A percentile compares a stretch with the other conserved stretches of the same genome.
Conservation (phyloP, 2,797 vertebrate genomes). For the Loris lydekkerianus region DNA sequence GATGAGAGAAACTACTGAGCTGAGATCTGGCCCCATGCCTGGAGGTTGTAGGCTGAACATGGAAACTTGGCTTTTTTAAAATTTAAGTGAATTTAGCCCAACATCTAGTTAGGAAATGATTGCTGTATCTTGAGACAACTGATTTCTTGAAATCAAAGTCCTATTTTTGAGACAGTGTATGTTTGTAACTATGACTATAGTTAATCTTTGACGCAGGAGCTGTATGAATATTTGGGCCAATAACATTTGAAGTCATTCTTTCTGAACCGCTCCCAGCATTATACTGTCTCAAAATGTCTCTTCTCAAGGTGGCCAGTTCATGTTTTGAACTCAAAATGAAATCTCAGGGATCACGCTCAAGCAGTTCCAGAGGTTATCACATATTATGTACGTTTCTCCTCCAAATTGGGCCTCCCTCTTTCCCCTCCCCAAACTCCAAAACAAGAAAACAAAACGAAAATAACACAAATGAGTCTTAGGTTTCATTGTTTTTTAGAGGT, state of each 20-base stretch:
- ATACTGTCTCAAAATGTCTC: slow-evolving; percentile 5
- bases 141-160: neutral
- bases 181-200: neutral
- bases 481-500: neutral
- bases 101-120: neutral
- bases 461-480: neutral
- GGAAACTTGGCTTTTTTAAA: neutral
- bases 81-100: neutral
- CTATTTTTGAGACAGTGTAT: neutral
- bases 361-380: neutral
- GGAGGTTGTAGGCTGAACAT: neutral
- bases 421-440: slow-evolving; percentile 53
- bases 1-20: neutral
- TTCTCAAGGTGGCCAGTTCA: neutral
- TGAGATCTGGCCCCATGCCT: neutral
- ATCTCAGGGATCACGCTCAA: neutral
- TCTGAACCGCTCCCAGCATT: slow-evolving; percentile 8
- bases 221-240: neutral
- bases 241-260: slow-evolving; percentile 34
- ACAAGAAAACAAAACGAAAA: slow-evolving; percentile 41
- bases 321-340: slow-evolving; percentile 45
- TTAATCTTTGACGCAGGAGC: slow-evolving; percentile 26
- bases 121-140: neutral
- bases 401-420: slow-evolving; percentile 73
- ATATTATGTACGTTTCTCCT: neutral